Percentiles rank a stretch among this genome's conserved stretches.
phyloP scores from a whole-genome alignment of 2,797 vertebrate genomes.

The Epinephelus awoara region DNA sequence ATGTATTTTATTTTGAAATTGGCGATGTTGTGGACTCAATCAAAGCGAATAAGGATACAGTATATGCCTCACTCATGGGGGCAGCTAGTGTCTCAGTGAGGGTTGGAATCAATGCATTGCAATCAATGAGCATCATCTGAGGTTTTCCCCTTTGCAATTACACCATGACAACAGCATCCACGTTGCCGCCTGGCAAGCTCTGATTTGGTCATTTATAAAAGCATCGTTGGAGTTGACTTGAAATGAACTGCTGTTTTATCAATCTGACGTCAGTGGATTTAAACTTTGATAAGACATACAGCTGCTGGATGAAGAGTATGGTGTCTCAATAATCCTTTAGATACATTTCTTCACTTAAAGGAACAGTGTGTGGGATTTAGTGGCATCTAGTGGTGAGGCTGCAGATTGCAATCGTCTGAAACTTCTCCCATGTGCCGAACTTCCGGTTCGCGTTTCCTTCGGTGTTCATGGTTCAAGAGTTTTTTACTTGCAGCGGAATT shows the following conservation, averaged over 20 bases:
- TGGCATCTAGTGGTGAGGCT: too few relatives aligned
- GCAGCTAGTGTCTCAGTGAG: constrained; percentile 40
- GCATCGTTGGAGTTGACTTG: constrained; percentile 36
- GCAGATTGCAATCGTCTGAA: too few relatives aligned
- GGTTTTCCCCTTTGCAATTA: constrained; percentile 50
- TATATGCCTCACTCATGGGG: constrained; percentile 36
- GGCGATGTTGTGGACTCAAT: constrained; percentile 38
- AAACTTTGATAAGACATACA: constrained; percentile 37
- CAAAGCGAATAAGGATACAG: constrained; percentile 46
- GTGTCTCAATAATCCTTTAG: background rate
- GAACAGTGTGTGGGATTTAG: background rate
- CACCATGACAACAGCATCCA: constrained; percentile 53
- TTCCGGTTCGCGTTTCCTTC: too few relatives aligned
- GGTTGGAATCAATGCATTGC: constrained; percentile 68
- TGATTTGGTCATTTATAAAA: constrained; percentile 55
- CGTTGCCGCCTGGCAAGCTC: constrained; percentile 23
- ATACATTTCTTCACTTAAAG: background rate
- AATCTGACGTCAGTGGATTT: constrained; percentile 14
- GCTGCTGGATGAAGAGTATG: constrained; percentile 25
- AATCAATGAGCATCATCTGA: constrained; percentile 73
- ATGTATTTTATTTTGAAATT: constrained; percentile 20
- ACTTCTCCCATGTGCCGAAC: too few relatives aligned
- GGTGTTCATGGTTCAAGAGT: too few relatives aligned
- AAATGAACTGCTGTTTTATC: constrained; percentile 32
- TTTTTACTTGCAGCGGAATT: too few relatives aligned